phyloP scores from a whole-genome alignment of 2,888 invertebrate genomes.

The Iphiclides podalirius region DNA sequence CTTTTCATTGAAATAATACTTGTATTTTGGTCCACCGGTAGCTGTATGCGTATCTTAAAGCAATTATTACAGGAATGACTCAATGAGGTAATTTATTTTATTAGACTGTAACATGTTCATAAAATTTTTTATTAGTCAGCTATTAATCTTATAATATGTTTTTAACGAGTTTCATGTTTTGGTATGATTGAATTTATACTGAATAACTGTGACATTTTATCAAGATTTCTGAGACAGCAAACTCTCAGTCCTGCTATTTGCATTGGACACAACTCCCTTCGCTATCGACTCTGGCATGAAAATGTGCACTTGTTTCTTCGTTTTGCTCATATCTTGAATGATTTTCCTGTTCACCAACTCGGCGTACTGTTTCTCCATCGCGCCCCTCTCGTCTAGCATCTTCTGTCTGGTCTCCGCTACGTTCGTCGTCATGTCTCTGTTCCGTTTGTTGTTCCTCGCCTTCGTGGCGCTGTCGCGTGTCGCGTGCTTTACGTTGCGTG shows the following conservation, averaged over 20 bases:
- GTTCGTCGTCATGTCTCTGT: conserved; percentile 46
- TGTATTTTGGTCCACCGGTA: no score
- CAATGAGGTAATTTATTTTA: no score
- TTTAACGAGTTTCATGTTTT: no score
- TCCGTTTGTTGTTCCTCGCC: conserved; percentile 56
- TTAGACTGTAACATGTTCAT: no score
- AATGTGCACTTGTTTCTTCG: conserved; percentile 85
- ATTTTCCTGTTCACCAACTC: conserved; percentile 66
- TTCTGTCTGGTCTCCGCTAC: conserved; percentile 64
- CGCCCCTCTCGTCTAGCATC: conserved; percentile 55
- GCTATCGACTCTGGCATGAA: conserved; percentile 85
- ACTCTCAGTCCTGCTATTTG: conserved; percentile 56
- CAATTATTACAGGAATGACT: no score
- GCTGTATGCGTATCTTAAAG: no score
- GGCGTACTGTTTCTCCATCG: conserved; percentile 67
- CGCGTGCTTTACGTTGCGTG: conserved; percentile 66
- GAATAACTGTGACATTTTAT: no score
- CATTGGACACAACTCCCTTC: conserved; percentile 60
- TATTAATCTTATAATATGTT: no score
- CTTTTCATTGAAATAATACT: no score
- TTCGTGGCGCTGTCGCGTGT: conserved; percentile 47
- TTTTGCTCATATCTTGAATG: conserved; percentile 59
- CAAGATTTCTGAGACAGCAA: conserved; percentile 47
- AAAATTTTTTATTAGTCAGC: no score
- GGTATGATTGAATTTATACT: no score